Base-by-base conservation (phyloP, 1,140 invertebrate species). In the Drosophila bocqueti region DNA sequence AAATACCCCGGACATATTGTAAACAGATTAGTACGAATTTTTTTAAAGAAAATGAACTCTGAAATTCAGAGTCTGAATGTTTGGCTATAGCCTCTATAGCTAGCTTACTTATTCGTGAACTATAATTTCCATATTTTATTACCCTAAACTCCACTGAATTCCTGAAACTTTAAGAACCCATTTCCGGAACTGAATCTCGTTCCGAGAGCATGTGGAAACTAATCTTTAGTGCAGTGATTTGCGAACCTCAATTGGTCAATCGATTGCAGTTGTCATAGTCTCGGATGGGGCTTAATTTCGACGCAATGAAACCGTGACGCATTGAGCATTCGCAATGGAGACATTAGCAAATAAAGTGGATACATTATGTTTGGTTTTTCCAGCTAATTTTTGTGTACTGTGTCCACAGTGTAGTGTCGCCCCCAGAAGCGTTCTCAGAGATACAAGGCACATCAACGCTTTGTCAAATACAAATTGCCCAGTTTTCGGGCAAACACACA, bases 231-330 rank as follows among this genome's bases (percentile, higher is more conserved):
- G 16, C 5, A 13, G 1, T 52, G 40, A 61, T 52, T 72, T 50
- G 46, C 38, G n/a, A 36, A 36, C 45, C 34, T 16, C 15, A 73
- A 50, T 74, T 74, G 38, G 68, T 43, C 71, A 74, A 74, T 74
- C 71, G 55, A 61, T 72, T 46, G 57, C 67, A 60, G 61, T 24
- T 73, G 55, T 61, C 67, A 73, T 52, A 71, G 43, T 50, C 38
- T 50, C 49, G 57, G 46, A 75, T 74, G 68, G 52, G 59, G 49
- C 49, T 24, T 61, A 68, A 81, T 81, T 60, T 43, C 50, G 45
- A 31, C 49, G 82, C 62, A 54, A 85, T 79, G 73, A 81, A 85
- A 46, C 82, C 78, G 75, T 85, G 83, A 85, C 75, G 62, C 43
- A 58, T 67, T 46, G 45, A 49, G 42, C 58, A 57, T 62, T 45